Base-by-base conservation (phyloP, 1,140 invertebrate species). In the Ruditapes philippinarum region DNA sequence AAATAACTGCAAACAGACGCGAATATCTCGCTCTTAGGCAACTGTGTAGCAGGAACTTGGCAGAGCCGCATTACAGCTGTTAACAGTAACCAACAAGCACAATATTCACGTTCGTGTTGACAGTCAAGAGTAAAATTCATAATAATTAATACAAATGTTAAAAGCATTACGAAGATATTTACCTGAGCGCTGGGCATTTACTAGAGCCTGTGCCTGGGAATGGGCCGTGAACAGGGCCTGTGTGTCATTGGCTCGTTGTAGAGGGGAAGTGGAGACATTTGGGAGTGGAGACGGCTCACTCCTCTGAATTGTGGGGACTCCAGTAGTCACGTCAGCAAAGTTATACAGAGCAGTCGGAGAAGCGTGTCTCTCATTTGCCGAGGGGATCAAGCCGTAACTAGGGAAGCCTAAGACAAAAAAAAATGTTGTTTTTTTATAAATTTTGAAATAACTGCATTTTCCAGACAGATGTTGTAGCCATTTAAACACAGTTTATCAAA, bases 181-280 rank as follows among this genome's bases (percentile, higher is more conserved):
- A 88, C 85, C 85, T 88, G 85, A 88, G 14, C 85, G 73, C 49
- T 88, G 85, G 25, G 76, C 85, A 65, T 79, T 79, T 36, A 49
- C 85, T 22, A 88, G 25, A 68, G 85, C 85, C n/a, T 79, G 74
- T 70, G 85, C 85, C 76, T 88, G 85, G n/a, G 85, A 88, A 0
- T 88, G 85, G 76, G 85, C 85, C 54, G 85, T 88, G 40, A 88
- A 80, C 98, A 97, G 97, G 98, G 98, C 96, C 98, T 88, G 91
- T 38, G 60, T 87, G 73, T 81, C 91, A 68, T 65, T 90, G 87
- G 49, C 89, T 82, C 91, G 81, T 80, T 90, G 91, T 68, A 92
- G 70, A 40, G 91, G 91, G 31, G 91, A 92, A n/a, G 73, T 90
- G 57, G 82, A 89, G 38, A 78, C 74, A 90, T 14, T 80, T 22